phyloP scores from a whole-genome alignment of 2,888 invertebrate genomes.

The Brachyptera risi region DNA sequence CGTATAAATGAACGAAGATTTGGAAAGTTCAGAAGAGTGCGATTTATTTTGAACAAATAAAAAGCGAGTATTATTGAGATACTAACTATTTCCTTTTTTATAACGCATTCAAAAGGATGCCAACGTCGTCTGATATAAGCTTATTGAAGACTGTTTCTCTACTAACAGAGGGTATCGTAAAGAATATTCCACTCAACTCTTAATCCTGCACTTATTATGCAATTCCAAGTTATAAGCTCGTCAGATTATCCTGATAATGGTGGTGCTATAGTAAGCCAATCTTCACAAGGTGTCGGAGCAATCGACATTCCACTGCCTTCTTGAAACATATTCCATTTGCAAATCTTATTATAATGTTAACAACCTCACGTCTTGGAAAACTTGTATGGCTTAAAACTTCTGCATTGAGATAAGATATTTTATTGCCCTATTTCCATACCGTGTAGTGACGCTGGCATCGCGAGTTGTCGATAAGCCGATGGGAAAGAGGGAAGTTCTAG shows the following conservation, averaged over 20 bases:
- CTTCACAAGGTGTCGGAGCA: not conserved
- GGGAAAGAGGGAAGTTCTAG: too few relatives aligned
- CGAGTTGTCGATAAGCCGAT: slow-evolving; percentile 8
- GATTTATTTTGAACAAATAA: too few relatives aligned
- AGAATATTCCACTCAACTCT: too few relatives aligned
- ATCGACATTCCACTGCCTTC: not conserved
- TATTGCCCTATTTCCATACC: slow-evolving; percentile 8
- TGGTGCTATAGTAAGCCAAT: not conserved
- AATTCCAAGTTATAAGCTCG: not conserved
- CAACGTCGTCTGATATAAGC: too few relatives aligned
- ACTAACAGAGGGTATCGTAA: too few relatives aligned
- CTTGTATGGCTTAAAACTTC: slow-evolving; percentile 1
- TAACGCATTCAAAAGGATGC: too few relatives aligned
- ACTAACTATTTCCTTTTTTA: too few relatives aligned
- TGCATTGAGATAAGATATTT: slow-evolving; percentile 14
- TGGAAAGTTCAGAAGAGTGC: too few relatives aligned
- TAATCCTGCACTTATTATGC: not conserved
- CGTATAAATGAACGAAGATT: too few relatives aligned
- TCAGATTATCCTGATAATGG: not conserved
- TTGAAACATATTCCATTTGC: not conserved
- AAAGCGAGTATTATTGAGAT: too few relatives aligned
- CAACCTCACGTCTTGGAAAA: slow-evolving; percentile 1
- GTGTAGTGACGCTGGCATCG: not conserved
- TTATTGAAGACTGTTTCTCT: too few relatives aligned
- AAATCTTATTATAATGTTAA: slow-evolving; percentile 6